Base-by-base conservation (phyloP, 2,113 vertebrate genomes). In the Sinocyclocheilus maitianheensis region DNA sequence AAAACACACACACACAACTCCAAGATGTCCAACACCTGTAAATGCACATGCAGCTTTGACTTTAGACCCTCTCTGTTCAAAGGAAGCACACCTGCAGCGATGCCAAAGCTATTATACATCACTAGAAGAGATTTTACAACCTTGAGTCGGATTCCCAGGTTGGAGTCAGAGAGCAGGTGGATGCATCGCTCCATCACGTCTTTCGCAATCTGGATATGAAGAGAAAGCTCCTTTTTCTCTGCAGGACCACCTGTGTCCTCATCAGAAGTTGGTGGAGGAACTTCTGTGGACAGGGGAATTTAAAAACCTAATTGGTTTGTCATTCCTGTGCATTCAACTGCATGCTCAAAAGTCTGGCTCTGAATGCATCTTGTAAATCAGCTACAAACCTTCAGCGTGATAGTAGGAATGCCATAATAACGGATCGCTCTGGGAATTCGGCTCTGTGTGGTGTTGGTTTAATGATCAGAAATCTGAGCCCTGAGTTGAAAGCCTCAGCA, bases 131-230 rank as follows among this genome's bases (percentile, higher is more conserved):
- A 0, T 46, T 63, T n/a, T 30, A 1, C 30, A 65, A 99, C 98
- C 97, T 98, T 96, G 80, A 99, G 93, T 14, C 97, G 93, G 81
- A 97, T 91, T 0, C 88, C 91, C 84, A 97, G 94, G 85, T 55
- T 95, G 87, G 94, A 81, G 43, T 97, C 91, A 0, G 97, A 96
- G 83, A 97, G 90, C 85, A 99, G 90, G 90, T 99, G 97, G 89
- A 96, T 87, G 88, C 97, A 97, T 80, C 97, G 95, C 89, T 97
- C 97, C 95, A 97, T 96, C 69, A 99, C 95, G 0, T 95, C 96
- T 75, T 93, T 96, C 84, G 96, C 93, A 77, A 97, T 93, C 20
- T 93, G 93, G 65, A 96, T 92, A 2, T 97, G 96, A 78, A 91
- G 48, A 0, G 97, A 96, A 86, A 97, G 89, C 0, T 92, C 92